A percentile compares a stretch with the other conserved stretches of the same genome.
Evolutionary conservation across 2,888 invertebrate species (phyloP).

Genomic region (Pachydiplax longipennis): DNA sequence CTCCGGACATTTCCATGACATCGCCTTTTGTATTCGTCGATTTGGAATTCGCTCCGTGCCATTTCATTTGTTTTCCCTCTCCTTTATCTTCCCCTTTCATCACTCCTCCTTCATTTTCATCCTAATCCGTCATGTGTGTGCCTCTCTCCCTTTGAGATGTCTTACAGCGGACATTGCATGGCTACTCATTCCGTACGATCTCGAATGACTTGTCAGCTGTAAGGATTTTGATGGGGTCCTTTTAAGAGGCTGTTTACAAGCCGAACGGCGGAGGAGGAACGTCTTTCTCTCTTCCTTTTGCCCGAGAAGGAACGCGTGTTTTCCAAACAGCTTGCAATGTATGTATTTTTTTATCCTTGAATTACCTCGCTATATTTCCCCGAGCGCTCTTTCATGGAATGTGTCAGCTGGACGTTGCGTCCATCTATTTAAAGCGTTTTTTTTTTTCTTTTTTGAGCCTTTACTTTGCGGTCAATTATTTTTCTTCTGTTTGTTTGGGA

Average conservation of each 20-base stretch:
- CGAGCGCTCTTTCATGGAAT: no score
- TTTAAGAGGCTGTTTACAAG: not conserved
- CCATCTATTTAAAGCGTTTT: no score
- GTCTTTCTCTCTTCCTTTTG: not conserved
- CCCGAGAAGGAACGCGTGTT: no score
- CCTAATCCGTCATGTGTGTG: not conserved
- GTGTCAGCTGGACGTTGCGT: no score
- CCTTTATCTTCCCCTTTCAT: not conserved
- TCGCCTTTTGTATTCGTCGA: not conserved
- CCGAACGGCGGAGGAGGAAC: not conserved
- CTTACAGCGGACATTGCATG: not conserved
- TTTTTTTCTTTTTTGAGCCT: no score
- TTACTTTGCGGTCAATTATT: no score
- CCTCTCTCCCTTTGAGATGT: not conserved
- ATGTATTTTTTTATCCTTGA: no score
- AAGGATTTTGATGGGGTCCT: not conserved
- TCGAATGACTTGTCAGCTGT: not conserved
- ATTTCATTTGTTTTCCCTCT: not conserved
- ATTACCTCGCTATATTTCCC: no score
- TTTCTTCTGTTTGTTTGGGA: no score
- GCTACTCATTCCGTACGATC: not conserved
- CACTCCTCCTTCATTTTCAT: not conserved
- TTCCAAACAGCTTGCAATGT: no score
- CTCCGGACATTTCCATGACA: not conserved
- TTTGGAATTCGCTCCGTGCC: not conserved